A percentile compares a stretch with the other conserved stretches of the same genome.
Conservation (phyloP, 2,113 vertebrate genomes). For the Clupea harengus region DNA sequence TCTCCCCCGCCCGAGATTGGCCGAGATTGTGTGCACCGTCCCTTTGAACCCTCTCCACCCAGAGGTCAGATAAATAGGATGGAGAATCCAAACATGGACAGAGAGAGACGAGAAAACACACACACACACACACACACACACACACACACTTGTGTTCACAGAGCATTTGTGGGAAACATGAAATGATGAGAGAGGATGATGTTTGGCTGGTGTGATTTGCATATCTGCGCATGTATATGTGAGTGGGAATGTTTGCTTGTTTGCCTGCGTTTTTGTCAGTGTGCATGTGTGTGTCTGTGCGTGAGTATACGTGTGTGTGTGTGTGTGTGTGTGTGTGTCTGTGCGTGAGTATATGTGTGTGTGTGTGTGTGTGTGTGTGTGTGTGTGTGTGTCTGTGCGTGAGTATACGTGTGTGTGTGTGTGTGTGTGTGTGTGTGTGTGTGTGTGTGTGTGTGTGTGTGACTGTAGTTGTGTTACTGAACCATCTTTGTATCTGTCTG, state of each 20-base stretch:
- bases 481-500: not conserved
- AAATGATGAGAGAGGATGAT: not conserved
- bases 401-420: slow-evolving; percentile 22
- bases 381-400: not conserved
- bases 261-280: not conserved
- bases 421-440: slow-evolving; percentile 26
- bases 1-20: slow-evolving; percentile 65
- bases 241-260: not conserved
- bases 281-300: not conserved
- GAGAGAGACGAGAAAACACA: slow-evolving; percentile 14
- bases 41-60: slow-evolving; percentile 64
- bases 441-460: slow-evolving; percentile 36
- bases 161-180: not conserved
- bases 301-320: slow-evolving; percentile 10
- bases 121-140: slow-evolving; percentile 3
- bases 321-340: slow-evolving; percentile 26
- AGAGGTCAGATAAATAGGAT: slow-evolving; percentile 72
- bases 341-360: no score
- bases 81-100: slow-evolving; percentile 51
- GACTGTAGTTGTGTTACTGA: slow-evolving; percentile 1
- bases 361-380: slow-evolving; percentile 36
- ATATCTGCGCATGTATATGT: not conserved
- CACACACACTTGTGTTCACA: slow-evolving; percentile 40
- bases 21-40: slow-evolving; percentile 70
- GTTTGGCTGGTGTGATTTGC: not conserved